Conservation (phyloP, 2,888 invertebrate species). For the Lepetodrilus schrolli region DNA sequence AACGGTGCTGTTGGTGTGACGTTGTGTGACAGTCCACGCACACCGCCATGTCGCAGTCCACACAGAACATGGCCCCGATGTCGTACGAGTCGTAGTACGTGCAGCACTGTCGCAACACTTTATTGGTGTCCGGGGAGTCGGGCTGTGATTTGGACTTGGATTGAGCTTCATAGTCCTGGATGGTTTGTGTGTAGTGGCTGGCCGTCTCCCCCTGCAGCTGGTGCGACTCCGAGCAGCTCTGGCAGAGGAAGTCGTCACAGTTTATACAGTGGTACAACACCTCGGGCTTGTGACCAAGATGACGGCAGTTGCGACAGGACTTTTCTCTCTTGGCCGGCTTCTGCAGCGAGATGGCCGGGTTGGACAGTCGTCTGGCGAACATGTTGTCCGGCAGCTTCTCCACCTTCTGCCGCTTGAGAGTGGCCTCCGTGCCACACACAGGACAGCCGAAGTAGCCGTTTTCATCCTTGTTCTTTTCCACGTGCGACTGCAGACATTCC, state of each 20-base stretch:
- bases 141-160: slow-evolving; percentile 40
- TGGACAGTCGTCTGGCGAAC: slow-evolving; percentile 57
- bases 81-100: slow-evolving; percentile 62
- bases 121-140: slow-evolving; percentile 34
- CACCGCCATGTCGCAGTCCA: slow-evolving; percentile 62
- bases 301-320: slow-evolving; percentile 40
- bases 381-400: slow-evolving; percentile 56
- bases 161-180: slow-evolving; percentile 48
- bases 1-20: slow-evolving; percentile 57
- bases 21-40: slow-evolving; percentile 61
- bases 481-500: slow-evolving; percentile 37
- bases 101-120: slow-evolving; percentile 57
- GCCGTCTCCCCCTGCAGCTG: slow-evolving; percentile 54
- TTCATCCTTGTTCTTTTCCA: slow-evolving; percentile 41
- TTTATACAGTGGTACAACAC: slow-evolving; percentile 56
- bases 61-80: slow-evolving; percentile 62
- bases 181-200: slow-evolving; percentile 54
- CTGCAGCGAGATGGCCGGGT: slow-evolving; percentile 39
- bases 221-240: slow-evolving; percentile 52
- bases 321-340: slow-evolving; percentile 42
- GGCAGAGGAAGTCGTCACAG: slow-evolving; percentile 64
- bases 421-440: slow-evolving; percentile 56
- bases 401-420: slow-evolving; percentile 36
- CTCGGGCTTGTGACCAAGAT: slow-evolving; percentile 36
- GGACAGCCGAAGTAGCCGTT: slow-evolving; percentile 57